Base-by-base conservation (phyloP, 2,888 invertebrate genomes). In the Leucozona laternaria region DNA sequence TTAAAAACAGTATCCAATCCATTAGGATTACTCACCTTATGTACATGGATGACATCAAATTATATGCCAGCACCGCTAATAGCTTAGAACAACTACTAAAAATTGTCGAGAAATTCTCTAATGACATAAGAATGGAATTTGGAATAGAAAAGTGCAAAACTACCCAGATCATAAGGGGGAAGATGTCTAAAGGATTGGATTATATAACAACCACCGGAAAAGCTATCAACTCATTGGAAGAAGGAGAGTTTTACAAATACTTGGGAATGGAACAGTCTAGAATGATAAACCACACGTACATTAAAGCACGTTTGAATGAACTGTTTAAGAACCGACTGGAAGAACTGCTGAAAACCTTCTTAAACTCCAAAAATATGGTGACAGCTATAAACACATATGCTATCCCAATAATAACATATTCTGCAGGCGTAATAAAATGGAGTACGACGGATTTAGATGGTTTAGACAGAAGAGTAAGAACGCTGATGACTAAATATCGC, bases 91-190 rank as follows among this genome's bases (percentile, higher is more conserved):
- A 73, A 50, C n/a, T 73, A 1, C 50, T 73, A 3, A 37, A 25
- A 53, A 37, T 53, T 10, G 50, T 62, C 1, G 48, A 62, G 2
- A 25, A 37, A 40, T 50, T 50, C 8, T 62, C 25, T 4, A 73
- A 4, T 3, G 60, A 73, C 15, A 73, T 73, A 25, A 50, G 53
- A 73, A 50, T 50, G 60, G 73, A 62, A n/a, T 60, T 62, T 43
- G 73, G 50, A 8, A 34, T 62, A 48, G 34, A 73, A 25, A 73
- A 73, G 10, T 53, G 73, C 57, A 71, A 71, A 37, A 73, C 62
- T 22, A 13, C 40, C 2, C 28, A 22, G 17, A 60, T 62, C 13
- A 1, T 60, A 22, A 48, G 48, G 37, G 72, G 50, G 8, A 72
- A 31, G 58, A 22, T 72, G 45, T 58, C 20, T 10, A 71, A 57